Conservation (phyloP, 2,113 vertebrate genomes). For the Phylloscopus trochilus region DNA sequence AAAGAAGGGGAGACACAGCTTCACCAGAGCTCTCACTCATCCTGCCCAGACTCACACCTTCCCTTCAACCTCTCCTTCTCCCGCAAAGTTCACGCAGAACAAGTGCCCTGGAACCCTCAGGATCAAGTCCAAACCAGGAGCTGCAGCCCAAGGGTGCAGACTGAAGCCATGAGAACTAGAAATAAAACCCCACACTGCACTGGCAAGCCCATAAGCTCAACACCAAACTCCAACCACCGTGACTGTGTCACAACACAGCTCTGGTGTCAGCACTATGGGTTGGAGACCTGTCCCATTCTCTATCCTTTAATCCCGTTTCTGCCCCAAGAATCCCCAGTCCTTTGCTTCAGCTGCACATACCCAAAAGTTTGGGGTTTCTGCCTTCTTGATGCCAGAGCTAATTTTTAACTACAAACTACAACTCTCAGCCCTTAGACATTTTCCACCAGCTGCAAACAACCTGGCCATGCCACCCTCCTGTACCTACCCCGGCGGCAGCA, state of each 20-base stretch:
- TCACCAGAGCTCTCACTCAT: neutral
- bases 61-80: neutral
- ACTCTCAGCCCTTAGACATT: neutral
- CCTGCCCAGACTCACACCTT: neutral
- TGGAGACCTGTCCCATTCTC: neutral
- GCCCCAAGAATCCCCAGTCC: neutral
- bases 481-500: constrained; percentile 6
- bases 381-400: neutral
- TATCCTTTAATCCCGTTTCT: neutral
- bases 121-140: neutral
- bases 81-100: neutral
- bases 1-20: neutral
- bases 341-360: neutral
- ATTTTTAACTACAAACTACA: neutral
- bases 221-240: accelerated
- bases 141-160: accelerated
- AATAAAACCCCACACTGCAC: neutral
- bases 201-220: neutral
- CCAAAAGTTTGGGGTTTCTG: neutral
- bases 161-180: neutral
- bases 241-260: neutral
- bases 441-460: accelerated
- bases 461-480: accelerated
- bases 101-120: neutral
- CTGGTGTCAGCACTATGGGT: accelerated